These are phyloP conservation scores for Elysia crispata DNA, from an alignment of 2,888 invertebrate species.

Conservation along the genomic window DNA sequence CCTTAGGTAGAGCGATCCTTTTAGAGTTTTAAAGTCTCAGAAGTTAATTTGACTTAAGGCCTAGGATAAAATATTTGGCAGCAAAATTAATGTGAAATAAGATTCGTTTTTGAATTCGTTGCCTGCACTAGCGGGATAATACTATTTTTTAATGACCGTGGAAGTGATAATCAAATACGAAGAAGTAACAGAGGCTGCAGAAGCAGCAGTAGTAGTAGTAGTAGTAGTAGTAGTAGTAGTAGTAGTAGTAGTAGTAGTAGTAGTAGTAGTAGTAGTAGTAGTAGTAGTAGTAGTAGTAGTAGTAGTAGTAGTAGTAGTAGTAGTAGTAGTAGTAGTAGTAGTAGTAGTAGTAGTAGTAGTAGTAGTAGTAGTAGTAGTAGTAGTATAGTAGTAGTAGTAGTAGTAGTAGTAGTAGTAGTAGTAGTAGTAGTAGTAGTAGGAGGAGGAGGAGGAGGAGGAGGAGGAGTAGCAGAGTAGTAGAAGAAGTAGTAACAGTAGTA, in stretches of 20 bases:
- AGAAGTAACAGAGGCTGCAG: no score
- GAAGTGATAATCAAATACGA: no score
- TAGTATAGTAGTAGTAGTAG: no score
- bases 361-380: no score
- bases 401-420: constrained; percentile 14
- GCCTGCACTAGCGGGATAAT: no score
- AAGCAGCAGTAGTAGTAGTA: constrained; percentile 1
- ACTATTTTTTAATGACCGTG: no score
- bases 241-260: constrained; percentile 9
- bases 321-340: not conserved
- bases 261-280: constrained; percentile 9
- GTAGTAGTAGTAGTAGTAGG: constrained; percentile 29
- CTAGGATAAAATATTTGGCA: no score
- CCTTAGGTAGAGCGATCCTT: no score
- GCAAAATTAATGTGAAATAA: no score
- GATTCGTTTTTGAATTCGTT: no score
- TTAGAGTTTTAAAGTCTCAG: no score
- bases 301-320: not conserved
- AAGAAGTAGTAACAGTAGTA: not conserved
- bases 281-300: constrained; percentile 4
- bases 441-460: constrained; percentile 3
- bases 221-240: constrained; percentile 1
- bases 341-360: not conserved
- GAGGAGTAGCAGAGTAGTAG: not conserved
- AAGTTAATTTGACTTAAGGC: no score